A percentile compares a stretch with the other conserved stretches of the same genome.
phyloP scores from a whole-genome alignment of 2,113 vertebrate genomes.

The Pseudorasbora parva region DNA sequence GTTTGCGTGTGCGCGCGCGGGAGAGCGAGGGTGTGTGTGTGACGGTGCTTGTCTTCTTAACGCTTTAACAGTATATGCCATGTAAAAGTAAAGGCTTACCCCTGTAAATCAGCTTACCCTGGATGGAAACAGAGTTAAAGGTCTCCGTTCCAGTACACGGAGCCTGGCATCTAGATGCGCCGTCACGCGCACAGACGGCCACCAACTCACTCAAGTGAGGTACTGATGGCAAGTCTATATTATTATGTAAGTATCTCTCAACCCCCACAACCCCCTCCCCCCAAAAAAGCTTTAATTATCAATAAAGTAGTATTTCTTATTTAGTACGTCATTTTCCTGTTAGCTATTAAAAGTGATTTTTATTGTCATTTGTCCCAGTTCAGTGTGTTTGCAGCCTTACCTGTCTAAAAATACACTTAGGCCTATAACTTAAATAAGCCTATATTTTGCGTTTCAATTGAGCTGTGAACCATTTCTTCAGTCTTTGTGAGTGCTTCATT shows the following conservation, averaged over 20 bases:
- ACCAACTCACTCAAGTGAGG: neutral
- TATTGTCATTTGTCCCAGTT: neutral
- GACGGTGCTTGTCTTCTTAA: neutral
- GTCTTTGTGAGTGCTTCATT: neutral
- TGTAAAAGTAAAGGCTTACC: slow-evolving; percentile 19
- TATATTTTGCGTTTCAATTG: neutral
- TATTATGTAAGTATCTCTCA: neutral
- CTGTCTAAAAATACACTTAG: neutral
- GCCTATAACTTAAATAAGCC: neutral
- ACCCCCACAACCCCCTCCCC: too few species aligned
- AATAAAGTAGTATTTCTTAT: neutral
- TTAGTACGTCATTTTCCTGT: neutral
- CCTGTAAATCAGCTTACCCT: neutral
- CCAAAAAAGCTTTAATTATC: too few species aligned
- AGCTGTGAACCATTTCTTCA: neutral
- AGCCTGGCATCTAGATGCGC: neutral
- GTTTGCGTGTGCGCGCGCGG: neutral
- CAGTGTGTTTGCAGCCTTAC: neutral
- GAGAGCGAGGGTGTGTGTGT: neutral
- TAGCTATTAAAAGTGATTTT: neutral
- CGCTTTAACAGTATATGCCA: neutral
- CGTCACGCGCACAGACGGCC: neutral
- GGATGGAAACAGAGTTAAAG: neutral
- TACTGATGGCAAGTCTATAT: neutral
- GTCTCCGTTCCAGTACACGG: neutral